A percentile compares a stretch with the other conserved stretches of the same genome.
Conservation (phyloP, 2,888 invertebrate genomes). For the Theodoxus fluviatilis region DNA sequence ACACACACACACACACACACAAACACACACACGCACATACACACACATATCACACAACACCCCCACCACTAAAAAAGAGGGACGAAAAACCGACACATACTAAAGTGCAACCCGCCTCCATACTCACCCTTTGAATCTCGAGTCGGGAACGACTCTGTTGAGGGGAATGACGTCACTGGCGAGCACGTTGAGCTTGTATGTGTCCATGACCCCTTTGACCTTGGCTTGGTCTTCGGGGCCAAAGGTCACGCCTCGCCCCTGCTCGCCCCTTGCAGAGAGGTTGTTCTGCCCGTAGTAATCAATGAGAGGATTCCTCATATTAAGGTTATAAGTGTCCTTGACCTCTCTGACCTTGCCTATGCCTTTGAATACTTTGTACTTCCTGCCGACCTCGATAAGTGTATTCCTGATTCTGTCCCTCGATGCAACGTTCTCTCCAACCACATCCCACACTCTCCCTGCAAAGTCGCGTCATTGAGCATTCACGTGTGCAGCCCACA, state of each 20-base stretch:
- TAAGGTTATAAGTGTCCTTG: background rate
- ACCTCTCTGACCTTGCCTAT: too few species aligned
- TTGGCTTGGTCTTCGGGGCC: slow-evolving; percentile 34
- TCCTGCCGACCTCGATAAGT: too few species aligned
- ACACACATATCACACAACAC: background rate
- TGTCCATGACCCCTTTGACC: slow-evolving; percentile 30
- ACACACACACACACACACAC: background rate
- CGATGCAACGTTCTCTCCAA: too few species aligned
- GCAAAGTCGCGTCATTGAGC: too few species aligned
- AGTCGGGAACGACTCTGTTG: slow-evolving; percentile 51
- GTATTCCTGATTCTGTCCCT: too few species aligned
- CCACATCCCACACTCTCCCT: too few species aligned
- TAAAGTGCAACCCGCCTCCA: background rate
- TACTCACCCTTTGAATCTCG: slow-evolving; percentile 47
- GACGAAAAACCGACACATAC: background rate
- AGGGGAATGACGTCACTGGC: slow-evolving; percentile 51
- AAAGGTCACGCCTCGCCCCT: slow-evolving; percentile 42
- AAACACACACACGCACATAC: background rate
- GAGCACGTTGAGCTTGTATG: slow-evolving; percentile 42
- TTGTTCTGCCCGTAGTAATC: slow-evolving; percentile 46
- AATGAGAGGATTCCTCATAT: slow-evolving; percentile 40
- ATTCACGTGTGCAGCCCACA: too few species aligned
- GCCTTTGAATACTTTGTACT: too few species aligned
- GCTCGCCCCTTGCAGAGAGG: slow-evolving; percentile 39
- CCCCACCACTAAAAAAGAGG: background rate